A percentile compares a stretch with the other conserved stretches of the same genome.
Conservation (phyloP, 2,888 invertebrate genomes). For the Phasia obesa region DNA sequence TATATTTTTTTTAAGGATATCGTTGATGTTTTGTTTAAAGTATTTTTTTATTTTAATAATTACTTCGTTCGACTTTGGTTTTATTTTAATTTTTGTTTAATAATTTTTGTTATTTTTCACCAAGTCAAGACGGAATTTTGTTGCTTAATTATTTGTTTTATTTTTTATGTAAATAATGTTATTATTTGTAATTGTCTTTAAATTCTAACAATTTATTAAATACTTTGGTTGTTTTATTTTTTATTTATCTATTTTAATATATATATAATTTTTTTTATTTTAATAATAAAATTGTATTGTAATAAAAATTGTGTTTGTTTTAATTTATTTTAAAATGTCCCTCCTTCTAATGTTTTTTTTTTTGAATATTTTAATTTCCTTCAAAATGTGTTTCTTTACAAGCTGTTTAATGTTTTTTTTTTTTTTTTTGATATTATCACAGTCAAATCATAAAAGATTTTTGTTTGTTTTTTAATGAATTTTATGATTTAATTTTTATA, state of each 20-base stretch:
- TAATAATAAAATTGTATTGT: constrained; percentile 68
- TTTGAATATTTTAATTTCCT: constrained; percentile 33
- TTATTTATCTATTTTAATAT: constrained; percentile 68
- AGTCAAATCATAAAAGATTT: constrained; percentile 83
- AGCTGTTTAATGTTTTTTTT: constrained; percentile 68
- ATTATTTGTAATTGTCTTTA: constrained; percentile 42
- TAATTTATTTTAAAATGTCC: constrained; percentile 49
- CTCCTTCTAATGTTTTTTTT: constrained; percentile 11
- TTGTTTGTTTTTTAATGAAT: constrained; percentile 68
- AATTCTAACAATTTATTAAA: constrained; percentile 61
- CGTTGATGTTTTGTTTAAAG: constrained; percentile 44
- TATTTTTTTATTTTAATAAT: constrained; percentile 53
- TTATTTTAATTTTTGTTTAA: constrained; percentile 1
- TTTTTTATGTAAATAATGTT: constrained; percentile 46
- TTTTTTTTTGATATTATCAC: constrained; percentile 81
- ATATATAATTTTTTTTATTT: constrained; percentile 57
- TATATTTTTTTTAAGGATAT: constrained; percentile 35
- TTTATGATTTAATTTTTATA: constrained; percentile 64
- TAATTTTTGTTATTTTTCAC: constrained; percentile 72
- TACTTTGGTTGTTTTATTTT: constrained; percentile 60
- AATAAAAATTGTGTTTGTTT: constrained; percentile 64
- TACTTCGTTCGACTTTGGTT: constrained; percentile 69
- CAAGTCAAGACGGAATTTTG: constrained; percentile 76
- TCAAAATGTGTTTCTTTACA: constrained; percentile 56
- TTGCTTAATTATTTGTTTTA: constrained; percentile 68